Evolutionary conservation across 2,888 invertebrate species (phyloP).

Genomic region (Sphecodes monilicornis): DNA sequence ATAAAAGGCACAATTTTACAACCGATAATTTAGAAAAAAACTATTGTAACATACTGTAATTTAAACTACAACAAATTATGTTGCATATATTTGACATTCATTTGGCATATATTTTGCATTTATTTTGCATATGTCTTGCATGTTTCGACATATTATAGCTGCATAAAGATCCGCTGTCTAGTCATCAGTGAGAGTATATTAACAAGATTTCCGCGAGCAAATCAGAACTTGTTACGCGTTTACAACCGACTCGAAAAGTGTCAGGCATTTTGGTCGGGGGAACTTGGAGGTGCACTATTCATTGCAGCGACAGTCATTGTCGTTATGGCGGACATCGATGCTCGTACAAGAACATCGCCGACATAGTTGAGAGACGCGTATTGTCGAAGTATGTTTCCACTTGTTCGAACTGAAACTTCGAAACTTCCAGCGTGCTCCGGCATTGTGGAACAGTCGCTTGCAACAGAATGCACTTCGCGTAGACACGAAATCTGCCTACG

Average conservation of each 20-base stretch:
- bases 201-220: not conserved
- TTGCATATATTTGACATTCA: too few species aligned
- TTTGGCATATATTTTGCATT: too few species aligned
- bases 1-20: too few species aligned
- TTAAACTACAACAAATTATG: too few species aligned
- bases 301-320: slow-evolving; percentile 37
- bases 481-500: slow-evolving; percentile 18
- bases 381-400: slow-evolving; percentile 44
- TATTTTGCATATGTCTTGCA: too few species aligned
- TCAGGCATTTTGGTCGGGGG: slow-evolving; percentile 2
- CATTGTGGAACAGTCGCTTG: slow-evolving; percentile 12
- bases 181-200: too few species aligned
- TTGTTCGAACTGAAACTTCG: slow-evolving; percentile 56
- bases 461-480: slow-evolving; percentile 20
- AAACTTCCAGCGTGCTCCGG: slow-evolving; percentile 35
- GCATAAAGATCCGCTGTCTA: too few species aligned
- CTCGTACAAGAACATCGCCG: slow-evolving; percentile 32
- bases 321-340: slow-evolving; percentile 48
- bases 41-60: too few species aligned
- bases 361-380: slow-evolving; percentile 30
- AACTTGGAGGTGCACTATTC: slow-evolving; percentile 22
- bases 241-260: not conserved
- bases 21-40: too few species aligned
- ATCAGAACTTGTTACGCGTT: not conserved
- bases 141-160: too few species aligned